Evolutionary conservation across 2,888 invertebrate species (phyloP).

Genomic region (Trichopoda pennipes): DNA sequence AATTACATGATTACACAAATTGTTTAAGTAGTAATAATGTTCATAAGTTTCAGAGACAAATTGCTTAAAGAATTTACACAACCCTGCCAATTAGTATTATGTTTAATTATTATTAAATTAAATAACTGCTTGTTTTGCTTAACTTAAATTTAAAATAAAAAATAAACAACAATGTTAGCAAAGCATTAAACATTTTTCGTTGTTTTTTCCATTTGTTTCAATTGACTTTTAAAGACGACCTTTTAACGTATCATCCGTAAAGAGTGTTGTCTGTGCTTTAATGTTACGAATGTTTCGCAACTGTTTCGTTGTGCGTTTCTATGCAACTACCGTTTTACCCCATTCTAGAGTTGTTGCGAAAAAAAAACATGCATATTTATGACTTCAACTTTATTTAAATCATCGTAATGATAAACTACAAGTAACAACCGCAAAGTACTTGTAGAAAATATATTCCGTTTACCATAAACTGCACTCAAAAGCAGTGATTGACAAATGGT

Average conservation of each 20-base stretch:
- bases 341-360: slow-evolving; percentile 5
- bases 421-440: slow-evolving; percentile 59
- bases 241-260: too few species aligned
- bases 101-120: too few species aligned
- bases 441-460: slow-evolving; percentile 50
- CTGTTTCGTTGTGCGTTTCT: background rate
- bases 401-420: slow-evolving; percentile 40
- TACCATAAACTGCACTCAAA: slow-evolving; percentile 41
- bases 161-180: too few species aligned
- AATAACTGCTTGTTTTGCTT: too few species aligned
- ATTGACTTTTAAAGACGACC: too few species aligned
- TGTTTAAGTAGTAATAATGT: background rate
- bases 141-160: too few species aligned
- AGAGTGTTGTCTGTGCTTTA: too few species aligned
- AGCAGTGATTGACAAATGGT: slow-evolving; percentile 44
- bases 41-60: background rate
- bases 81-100: too few species aligned
- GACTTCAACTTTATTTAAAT: slow-evolving; percentile 38
- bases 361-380: slow-evolving; percentile 43
- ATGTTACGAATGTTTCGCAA: too few species aligned
- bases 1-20: background rate
- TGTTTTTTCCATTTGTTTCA: too few species aligned
- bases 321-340: background rate
- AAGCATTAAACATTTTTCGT: too few species aligned
- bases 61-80: too few species aligned